phyloP scores from a whole-genome alignment of 2,888 invertebrate genomes.

The Tenthredo scrophulariae region DNA sequence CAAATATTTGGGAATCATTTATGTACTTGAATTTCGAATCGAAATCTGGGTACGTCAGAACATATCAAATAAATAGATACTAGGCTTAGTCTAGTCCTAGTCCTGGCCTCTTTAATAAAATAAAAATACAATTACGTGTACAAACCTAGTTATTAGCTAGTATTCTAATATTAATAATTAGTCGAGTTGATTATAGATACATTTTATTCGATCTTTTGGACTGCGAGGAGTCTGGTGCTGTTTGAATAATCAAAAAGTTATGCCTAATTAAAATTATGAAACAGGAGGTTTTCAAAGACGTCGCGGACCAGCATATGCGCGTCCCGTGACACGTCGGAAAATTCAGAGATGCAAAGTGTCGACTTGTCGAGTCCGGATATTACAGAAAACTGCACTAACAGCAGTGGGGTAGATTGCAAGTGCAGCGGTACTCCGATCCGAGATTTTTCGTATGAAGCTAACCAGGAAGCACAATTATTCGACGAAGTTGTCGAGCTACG shows the following conservation, averaged over 20 bases:
- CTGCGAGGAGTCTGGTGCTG: neutral
- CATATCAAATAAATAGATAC: neutral
- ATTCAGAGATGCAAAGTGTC: slow-evolving; percentile 68
- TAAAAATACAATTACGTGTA: neutral
- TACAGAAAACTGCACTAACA: slow-evolving; percentile 55
- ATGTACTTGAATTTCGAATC: slow-evolving; percentile 64
- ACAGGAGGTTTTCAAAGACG: slow-evolving; percentile 59
- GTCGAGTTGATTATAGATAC: neutral
- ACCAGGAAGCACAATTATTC: slow-evolving; percentile 16
- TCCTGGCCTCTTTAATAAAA: neutral
- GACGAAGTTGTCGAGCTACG: slow-evolving; percentile 58
- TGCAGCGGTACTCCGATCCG: slow-evolving; percentile 18
- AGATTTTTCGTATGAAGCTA: slow-evolving; percentile 50
- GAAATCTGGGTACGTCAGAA: slow-evolving; percentile 48
- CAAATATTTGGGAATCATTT: slow-evolving; percentile 63
- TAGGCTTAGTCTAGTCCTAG: neutral
- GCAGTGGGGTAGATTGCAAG: slow-evolving; percentile 41
- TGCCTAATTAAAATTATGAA: neutral
- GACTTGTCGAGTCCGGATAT: slow-evolving; percentile 57
- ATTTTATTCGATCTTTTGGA: neutral
- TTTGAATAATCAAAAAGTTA: neutral
- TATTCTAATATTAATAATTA: neutral
- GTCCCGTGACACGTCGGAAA: slow-evolving; percentile 56
- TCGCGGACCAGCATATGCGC: slow-evolving; percentile 56
- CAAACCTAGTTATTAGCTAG: neutral